These are phyloP conservation scores for Daboia siamensis DNA, from an alignment of 2,113 vertebrate genomes.

Conservation along the genomic window DNA sequence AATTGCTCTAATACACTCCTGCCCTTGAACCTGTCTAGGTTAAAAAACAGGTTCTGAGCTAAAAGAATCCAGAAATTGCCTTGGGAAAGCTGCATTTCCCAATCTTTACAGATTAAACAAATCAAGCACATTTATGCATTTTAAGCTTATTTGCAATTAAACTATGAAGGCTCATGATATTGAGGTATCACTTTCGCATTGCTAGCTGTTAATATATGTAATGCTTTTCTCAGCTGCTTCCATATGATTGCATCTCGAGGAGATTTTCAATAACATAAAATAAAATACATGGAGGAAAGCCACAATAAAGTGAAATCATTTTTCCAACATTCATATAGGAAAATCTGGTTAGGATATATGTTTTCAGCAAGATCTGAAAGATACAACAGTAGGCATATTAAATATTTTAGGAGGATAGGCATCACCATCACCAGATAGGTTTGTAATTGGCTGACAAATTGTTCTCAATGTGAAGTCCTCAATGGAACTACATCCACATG, in stretches of 20 bases:
- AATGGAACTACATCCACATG: not conserved
- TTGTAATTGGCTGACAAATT: not conserved
- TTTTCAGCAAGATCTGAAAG: not conserved
- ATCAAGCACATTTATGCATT: too few species aligned
- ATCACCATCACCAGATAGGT: not conserved
- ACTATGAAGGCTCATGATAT: not conserved
- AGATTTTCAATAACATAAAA: not conserved
- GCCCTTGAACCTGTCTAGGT: not conserved
- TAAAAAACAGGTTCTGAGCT: not conserved
- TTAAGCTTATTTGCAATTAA: not conserved
- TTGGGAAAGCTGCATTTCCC: not conserved
- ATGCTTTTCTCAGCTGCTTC: not conserved
- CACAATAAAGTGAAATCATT: not conserved
- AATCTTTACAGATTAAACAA: not conserved
- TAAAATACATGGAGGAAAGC: not conserved
- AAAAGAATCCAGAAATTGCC: not conserved
- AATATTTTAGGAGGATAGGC: not conserved
- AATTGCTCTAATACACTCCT: constrained; percentile 24
- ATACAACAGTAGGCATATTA: not conserved
- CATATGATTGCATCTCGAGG: not conserved
- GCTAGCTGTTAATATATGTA: not conserved
- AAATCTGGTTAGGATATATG: not conserved
- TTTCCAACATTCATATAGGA: not conserved
- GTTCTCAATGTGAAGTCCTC: not conserved
- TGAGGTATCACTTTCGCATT: not conserved